Conservation (phyloP, 2,888 invertebrate species). For the Apeira syringaria region DNA sequence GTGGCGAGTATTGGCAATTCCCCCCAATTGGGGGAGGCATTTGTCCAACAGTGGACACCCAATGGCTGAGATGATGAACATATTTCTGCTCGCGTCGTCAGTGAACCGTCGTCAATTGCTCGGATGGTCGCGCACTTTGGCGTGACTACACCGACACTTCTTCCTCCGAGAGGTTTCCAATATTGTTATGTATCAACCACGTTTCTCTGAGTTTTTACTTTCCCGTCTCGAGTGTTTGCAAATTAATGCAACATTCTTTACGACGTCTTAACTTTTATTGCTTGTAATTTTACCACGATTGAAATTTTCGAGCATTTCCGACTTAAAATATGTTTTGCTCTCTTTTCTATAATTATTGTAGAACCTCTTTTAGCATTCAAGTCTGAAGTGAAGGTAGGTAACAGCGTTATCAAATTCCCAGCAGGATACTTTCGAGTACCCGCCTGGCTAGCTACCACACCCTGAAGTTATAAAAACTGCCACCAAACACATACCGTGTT, state of each 20-base stretch:
- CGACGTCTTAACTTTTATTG: slow-evolving; percentile 29
- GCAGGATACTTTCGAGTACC: no score
- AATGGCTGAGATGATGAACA: no score
- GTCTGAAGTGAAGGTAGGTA: no score
- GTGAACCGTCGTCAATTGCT: slow-evolving; percentile 35
- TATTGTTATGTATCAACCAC: slow-evolving; percentile 26
- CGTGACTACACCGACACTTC: slow-evolving; percentile 44
- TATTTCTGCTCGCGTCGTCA: slow-evolving; percentile 22
- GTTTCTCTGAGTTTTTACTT: slow-evolving; percentile 24
- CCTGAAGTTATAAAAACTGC: no score
- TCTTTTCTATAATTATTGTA: slow-evolving; percentile 6
- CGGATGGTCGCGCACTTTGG: slow-evolving; percentile 34
- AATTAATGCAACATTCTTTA: slow-evolving; percentile 28
- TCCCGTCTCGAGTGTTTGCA: slow-evolving; percentile 22
- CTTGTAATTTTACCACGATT: slow-evolving; percentile 26
- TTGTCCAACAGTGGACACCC: no score
- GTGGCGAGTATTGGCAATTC: no score
- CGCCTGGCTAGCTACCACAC: no score
- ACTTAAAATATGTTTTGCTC: slow-evolving; percentile 17
- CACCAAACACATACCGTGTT: no score
- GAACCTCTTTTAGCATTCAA: no score
- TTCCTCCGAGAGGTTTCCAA: slow-evolving; percentile 38
- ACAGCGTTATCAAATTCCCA: no score
- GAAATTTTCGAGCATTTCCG: slow-evolving; percentile 21
- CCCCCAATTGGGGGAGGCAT: no score